These are phyloP conservation scores for Drosophila littoralis DNA, from an alignment of 1,140 invertebrate species.

Conservation along the genomic window DNA sequence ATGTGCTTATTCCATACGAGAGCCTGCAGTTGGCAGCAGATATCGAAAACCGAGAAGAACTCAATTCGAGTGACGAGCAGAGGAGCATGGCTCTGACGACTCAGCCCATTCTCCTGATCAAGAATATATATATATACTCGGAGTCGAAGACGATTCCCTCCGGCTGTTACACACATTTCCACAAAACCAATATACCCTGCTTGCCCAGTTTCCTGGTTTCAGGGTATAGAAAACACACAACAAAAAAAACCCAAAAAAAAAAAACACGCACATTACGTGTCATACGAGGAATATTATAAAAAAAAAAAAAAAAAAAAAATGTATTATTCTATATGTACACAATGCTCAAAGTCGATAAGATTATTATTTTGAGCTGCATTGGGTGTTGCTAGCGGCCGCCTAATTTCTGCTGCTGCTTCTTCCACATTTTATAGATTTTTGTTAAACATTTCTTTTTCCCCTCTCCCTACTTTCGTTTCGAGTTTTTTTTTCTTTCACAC, in stretches of 20 bases:
- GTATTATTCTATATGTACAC: conserved; percentile 7
- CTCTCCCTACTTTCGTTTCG: background rate
- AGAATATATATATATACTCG: no score
- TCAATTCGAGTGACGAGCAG: no score
- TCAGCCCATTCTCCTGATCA: no score
- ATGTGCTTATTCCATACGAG: no score
- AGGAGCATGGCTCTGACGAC: no score
- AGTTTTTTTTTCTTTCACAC: background rate
- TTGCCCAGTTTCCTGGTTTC: no score
- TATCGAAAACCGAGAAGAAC: no score
- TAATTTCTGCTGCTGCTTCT: background rate
- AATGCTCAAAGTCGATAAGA: conserved; percentile 7
- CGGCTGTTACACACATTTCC: no score
- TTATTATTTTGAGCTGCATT: conserved; percentile 13
- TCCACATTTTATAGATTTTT: background rate
- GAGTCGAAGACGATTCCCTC: no score
- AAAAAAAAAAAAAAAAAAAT: background rate
- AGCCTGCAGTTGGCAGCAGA: no score
- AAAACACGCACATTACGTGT: conserved; percentile 7
- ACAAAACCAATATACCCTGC: no score
- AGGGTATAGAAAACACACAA: background rate
- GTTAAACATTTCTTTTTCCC: background rate
- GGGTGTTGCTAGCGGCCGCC: conserved; percentile 4
- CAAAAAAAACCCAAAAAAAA: conserved; percentile 1
- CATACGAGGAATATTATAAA: background rate